A percentile compares a stretch with the other conserved stretches of the same genome.
Conservation (phyloP, 35 echinoderm and acorn worm species). For the Eucidaris tribuloides region DNA sequence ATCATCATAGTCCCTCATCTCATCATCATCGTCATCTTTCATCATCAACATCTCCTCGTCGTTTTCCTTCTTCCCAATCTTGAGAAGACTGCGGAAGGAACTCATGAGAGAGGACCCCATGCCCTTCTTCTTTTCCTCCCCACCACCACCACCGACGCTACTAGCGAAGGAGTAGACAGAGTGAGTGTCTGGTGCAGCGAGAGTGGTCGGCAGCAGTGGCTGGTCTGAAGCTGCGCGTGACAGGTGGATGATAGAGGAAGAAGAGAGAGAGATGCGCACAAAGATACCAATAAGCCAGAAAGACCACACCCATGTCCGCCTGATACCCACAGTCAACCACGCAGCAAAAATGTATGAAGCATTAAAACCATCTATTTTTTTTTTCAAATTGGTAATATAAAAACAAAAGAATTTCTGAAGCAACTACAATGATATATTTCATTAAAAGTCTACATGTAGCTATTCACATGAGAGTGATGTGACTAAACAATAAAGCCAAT, state of each 20-base stretch:
- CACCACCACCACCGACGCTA: neutral
- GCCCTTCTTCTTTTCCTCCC: conserved; percentile 1
- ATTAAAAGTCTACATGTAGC: no score
- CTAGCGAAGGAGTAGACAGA: conserved; percentile 11
- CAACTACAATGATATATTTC: no score
- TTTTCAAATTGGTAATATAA: no score
- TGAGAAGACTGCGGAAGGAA: conserved; percentile 7
- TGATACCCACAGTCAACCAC: no score
- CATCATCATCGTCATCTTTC: conserved; percentile 9
- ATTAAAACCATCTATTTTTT: no score
- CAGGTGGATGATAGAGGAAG: neutral
- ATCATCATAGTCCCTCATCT: conserved; percentile 1
- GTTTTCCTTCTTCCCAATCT: conserved; percentile 7
- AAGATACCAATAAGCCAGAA: no score
- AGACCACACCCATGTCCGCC: no score
- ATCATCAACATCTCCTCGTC: neutral
- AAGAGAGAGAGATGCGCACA: neutral
- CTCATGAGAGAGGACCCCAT: conserved; percentile 14
- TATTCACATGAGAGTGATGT: no score
- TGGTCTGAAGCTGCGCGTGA: conserved; percentile 6
- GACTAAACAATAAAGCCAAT: no score
- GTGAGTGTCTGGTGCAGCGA: neutral
- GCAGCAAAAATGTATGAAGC: no score
- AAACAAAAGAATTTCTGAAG: no score
- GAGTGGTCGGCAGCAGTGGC: neutral